Evolutionary conservation across 2,888 invertebrate species (phyloP), one percentile per base, ranked within the genome.

Genomic region (Drosophila niveifrons): DNA sequence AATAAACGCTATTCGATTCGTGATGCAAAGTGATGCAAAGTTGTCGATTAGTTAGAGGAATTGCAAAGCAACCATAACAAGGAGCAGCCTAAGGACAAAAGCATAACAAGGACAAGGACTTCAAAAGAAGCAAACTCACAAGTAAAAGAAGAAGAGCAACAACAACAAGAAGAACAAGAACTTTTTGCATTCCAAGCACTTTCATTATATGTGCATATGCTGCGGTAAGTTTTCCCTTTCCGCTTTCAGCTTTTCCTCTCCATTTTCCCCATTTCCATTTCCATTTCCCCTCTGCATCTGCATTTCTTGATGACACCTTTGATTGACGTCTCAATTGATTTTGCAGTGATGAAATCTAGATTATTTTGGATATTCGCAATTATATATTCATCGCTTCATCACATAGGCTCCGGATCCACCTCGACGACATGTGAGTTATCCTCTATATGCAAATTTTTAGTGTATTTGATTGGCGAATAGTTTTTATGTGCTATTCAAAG

Each of bases 321-420:
- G 36, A 51, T 18, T 51, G 51, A 39, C 51, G 36, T 51, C 29
- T 51, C 23, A 36, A 53, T 41, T 53, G 10, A n/a, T 67, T 82
- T 67, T 82, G 61, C 82, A 90, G 91, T 84, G 82, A 91, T 91
- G 92, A 92, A 89, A 89, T 82, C 90, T 70, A 90, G 90, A 80
- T 88, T 90, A 72, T 90, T 91, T 80, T 91, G 91, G 88, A 91
- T 92, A 87, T 81, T 92, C 82, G 91, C 91, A 66, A 91, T 92
- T 78, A 90, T 92, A 78, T 92, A 91, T 79, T 91, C 90, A 72
- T 83, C 90, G 59, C 80, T 92, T 66, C 90, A 91, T 63, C 86
- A 90, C 76, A 91, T 90, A 67, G 87, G 82, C 48, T 91, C 90
- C 70, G 90, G 88, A 61, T 91, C 90, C 15, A 85, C 90, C 63